These are phyloP conservation scores for Acanthosepion pharaonis DNA, from an alignment of 2,888 invertebrate species.

Conservation along the genomic window DNA sequence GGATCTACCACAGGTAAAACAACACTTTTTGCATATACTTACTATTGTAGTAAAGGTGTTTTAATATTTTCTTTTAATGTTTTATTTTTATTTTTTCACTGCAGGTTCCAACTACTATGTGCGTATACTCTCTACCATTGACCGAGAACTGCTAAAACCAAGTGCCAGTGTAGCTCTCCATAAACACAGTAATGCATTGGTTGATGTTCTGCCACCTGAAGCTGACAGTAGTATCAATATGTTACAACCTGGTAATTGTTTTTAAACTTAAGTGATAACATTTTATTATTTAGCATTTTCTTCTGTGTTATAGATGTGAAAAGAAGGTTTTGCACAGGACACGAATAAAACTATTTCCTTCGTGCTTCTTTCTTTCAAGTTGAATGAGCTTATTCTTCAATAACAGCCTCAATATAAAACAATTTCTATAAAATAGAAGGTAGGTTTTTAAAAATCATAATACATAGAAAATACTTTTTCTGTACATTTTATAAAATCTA, in stretches of 20 bases:
- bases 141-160: conserved; percentile 95
- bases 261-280: neutral
- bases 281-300: neutral
- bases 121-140: conserved; percentile 96
- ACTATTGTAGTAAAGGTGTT: neutral
- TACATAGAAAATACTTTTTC: too few species aligned
- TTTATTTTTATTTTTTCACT: neutral
- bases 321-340: neutral
- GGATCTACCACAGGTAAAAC: conserved; percentile 89
- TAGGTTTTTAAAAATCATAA: too few species aligned
- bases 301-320: neutral
- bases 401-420: too few species aligned
- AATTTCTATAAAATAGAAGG: too few species aligned
- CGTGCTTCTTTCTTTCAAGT: neutral
- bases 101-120: conserved; percentile 98
- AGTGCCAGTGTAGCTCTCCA: conserved; percentile 98
- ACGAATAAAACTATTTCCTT: neutral
- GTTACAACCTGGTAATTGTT: conserved; percentile 87
- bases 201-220: conserved; percentile 98
- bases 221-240: conserved; percentile 99
- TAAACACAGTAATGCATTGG: conserved; percentile 99
- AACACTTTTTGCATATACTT: neutral
- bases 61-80: neutral
- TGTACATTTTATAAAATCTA: too few species aligned
- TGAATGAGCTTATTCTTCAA: neutral